phyloP scores from a whole-genome alignment of 1,140 invertebrate species.

The Oscheius sp. region DNA sequence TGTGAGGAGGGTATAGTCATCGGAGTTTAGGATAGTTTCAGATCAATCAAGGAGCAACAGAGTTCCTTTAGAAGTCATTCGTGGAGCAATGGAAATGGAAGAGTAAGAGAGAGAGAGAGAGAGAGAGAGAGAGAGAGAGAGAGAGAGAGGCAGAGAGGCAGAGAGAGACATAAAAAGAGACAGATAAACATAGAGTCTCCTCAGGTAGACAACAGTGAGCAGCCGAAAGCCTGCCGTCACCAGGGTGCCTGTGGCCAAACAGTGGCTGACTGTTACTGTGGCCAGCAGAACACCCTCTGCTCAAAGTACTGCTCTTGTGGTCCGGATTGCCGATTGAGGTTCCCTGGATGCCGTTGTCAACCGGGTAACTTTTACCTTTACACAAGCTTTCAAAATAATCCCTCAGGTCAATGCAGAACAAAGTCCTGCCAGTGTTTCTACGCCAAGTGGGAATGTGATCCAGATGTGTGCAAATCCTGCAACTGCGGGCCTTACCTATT shows the following conservation, averaged over 20 bases:
- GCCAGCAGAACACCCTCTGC: slow-evolving; percentile 46
- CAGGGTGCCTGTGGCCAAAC: slow-evolving; percentile 29
- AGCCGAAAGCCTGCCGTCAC: slow-evolving; percentile 49
- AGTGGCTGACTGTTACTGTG: slow-evolving; percentile 18
- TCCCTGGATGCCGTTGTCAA: slow-evolving; percentile 88
- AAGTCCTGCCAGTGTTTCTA: slow-evolving; percentile 98
- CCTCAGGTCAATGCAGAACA: slow-evolving; percentile 89
- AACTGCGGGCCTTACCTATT: slow-evolving; percentile 69
- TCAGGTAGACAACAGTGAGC: slow-evolving; percentile 39
- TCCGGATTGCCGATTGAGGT: slow-evolving; percentile 63
- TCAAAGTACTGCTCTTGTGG: slow-evolving; percentile 54
- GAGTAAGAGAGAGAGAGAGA: not conserved
- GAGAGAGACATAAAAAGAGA: not conserved
- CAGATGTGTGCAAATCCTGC: slow-evolving; percentile 93
- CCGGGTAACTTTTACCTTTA: slow-evolving; percentile 2
- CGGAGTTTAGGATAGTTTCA: not conserved
- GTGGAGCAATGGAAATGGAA: not conserved
- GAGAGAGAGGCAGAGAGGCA: not conserved
- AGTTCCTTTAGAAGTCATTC: not conserved
- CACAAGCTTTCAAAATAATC: slow-evolving; percentile 58
- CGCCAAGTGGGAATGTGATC: slow-evolving; percentile 95
- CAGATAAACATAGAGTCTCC: not conserved
- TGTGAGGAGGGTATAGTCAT: not conserved
- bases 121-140: not conserved
- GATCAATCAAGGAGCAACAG: not conserved